phyloP scores from a whole-genome alignment of 2,797 vertebrate species.

The Staurois parvus region DNA sequence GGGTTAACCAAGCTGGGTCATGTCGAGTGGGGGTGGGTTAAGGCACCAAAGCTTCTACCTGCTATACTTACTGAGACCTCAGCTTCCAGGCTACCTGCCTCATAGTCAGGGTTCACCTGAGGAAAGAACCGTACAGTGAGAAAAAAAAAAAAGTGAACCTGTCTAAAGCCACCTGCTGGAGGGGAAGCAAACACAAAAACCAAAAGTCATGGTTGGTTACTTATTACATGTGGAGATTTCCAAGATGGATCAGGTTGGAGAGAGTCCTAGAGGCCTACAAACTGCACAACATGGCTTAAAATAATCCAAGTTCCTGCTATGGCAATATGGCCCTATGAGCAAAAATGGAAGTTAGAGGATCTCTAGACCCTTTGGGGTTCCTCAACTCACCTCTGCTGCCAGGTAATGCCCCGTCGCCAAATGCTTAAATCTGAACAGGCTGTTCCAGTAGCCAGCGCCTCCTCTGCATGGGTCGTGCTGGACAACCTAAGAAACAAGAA shows the following conservation, averaged over 20 bases:
- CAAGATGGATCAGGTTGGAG: no score
- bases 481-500: conserved; percentile 82
- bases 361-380: no score
- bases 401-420: conserved; percentile 96
- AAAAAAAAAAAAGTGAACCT: background rate
- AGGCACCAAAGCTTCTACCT: background rate
- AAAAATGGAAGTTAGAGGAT: no score
- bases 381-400: conserved; percentile 89
- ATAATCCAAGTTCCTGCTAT: no score
- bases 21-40: background rate
- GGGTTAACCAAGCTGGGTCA: conserved; percentile 14
- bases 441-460: conserved; percentile 97
- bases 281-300: no score
- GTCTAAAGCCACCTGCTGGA: background rate
- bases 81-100: conserved; percentile 83
- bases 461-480: conserved; percentile 97
- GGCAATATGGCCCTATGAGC: no score
- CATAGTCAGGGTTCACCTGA: conserved; percentile 86
- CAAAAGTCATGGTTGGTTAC: no score
- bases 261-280: no score
- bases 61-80: conserved; percentile 81
- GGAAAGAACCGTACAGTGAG: conserved; percentile 77
- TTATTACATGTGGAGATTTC: no score
- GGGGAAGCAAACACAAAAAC: no score
- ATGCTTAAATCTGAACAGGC: conserved; percentile 97